Base-by-base conservation (phyloP, 2,888 invertebrate species). In the Acrobasis repandana region DNA sequence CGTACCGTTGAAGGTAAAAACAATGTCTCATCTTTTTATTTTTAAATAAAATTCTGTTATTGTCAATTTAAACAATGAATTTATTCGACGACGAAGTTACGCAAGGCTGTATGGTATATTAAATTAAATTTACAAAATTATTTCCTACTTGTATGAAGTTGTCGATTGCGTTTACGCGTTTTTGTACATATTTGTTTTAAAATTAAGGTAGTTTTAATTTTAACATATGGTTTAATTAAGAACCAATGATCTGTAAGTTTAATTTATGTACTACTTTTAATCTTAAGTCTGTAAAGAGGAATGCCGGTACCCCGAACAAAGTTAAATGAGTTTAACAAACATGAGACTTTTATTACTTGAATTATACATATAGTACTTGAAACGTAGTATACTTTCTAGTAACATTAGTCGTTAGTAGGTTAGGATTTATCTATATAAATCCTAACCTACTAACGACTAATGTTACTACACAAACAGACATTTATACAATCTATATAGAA, bases 21-120 rank as follows among this genome's bases (percentile, higher is more conserved):
- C 5, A 18, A 36, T 5, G 18, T 18, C 54, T 14, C 18, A 16
- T 38, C 54, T 16, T 54, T 54, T 38, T n/a, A 52, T 52, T 38
- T 54, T 54, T 54, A 38, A 20, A 38, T 38, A 18, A 20, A 54
- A 54, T 43, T 54, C 10, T 20, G 18, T 54, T 38, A 33, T 52
- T 33, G 34, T 9, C 52, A 38, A 54, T 54, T 54, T 20, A 18
- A 43, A 54, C 43, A 54, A 54, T 54, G 38, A 38, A 54, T 54
- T 54, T 54, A 54, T 38, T 54, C 34, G 20, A 54, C 20, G 43
- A 38, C 36, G 43, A 18, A 15, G 15, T 38, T 11, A 38, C 9
- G 16, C 38, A 54, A 54, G 52, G 36, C 18, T 54, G 15, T 54
- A 11, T 36, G 15, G 16, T 15, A n/a, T 38, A 16, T 43, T 38